A percentile compares a stretch with the other conserved stretches of the same genome.
Evolutionary conservation across 1,140 invertebrate species (phyloP).

Genomic region (Rhagoletis zephyria): DNA sequence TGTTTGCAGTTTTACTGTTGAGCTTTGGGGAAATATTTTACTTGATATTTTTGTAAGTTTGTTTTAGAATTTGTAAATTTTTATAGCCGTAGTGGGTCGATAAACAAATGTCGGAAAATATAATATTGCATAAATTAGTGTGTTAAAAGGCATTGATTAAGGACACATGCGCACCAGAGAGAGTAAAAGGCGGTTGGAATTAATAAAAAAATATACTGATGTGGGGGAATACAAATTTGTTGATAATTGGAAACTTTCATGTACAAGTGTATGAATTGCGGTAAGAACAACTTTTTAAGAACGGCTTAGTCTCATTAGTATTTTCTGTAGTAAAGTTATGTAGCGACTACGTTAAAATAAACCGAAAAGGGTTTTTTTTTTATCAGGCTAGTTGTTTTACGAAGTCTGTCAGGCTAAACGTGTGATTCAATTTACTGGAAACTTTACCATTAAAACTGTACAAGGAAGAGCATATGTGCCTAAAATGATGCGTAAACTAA

Average conservation of each 20-base stretch:
- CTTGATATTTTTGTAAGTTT: not conserved
- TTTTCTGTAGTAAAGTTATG: too few species aligned
- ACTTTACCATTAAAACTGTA: too few species aligned
- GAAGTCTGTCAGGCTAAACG: too few species aligned
- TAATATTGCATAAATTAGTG: not conserved
- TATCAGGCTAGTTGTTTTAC: too few species aligned
- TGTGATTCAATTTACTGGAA: too few species aligned
- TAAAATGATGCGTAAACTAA: too few species aligned
- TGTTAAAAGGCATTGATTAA: slow-evolving; percentile 17
- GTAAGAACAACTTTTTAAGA: too few species aligned
- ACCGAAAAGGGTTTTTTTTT: too few species aligned
- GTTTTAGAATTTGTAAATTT: not conserved
- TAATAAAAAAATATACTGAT: not conserved
- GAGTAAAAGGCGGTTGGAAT: not conserved
- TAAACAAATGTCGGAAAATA: not conserved
- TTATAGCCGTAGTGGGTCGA: not conserved
- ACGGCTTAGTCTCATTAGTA: too few species aligned
- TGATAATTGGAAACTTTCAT: not conserved
- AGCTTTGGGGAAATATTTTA: slow-evolving; percentile 15
- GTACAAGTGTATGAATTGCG: too few species aligned
- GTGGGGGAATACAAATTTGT: not conserved
- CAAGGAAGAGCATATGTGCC: too few species aligned
- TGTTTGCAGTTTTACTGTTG: not conserved
- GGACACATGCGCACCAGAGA: not conserved
- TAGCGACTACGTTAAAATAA: too few species aligned